Evolutionary conservation across 2,888 invertebrate species (phyloP).

Genomic region (Chaetogeoica ovagalla): DNA sequence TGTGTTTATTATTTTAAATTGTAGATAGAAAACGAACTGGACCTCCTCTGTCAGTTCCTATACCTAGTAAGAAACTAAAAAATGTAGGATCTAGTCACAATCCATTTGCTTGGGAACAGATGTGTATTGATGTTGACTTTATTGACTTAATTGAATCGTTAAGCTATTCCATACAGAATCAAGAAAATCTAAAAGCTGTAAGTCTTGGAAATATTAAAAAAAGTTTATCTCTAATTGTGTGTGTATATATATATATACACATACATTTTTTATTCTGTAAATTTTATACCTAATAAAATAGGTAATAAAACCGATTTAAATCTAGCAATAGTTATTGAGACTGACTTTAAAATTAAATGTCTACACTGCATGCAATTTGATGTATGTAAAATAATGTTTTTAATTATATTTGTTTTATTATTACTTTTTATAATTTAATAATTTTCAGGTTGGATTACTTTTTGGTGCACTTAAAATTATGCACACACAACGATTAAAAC

Average conservation of each 20-base stretch:
- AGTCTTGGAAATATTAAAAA: slow-evolving; percentile 55
- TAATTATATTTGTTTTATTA: neutral
- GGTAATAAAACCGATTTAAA: too few species aligned
- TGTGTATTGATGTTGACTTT: slow-evolving; percentile 79
- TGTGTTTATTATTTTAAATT: slow-evolving; percentile 39
- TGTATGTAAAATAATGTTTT: neutral
- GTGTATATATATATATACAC: too few species aligned
- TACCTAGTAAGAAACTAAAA: slow-evolving; percentile 55
- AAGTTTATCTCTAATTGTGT: neutral
- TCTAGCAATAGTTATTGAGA: too few species aligned
- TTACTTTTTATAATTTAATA: neutral
- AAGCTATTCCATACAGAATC: slow-evolving; percentile 74
- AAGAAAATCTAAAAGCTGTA: slow-evolving; percentile 78
- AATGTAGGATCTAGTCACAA: slow-evolving; percentile 53
- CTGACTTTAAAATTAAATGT: too few species aligned
- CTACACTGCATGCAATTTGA: too few species aligned
- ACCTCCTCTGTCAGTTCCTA: slow-evolving; percentile 49
- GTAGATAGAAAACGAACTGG: slow-evolving; percentile 54
- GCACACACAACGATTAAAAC: slow-evolving; percentile 77
- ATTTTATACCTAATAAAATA: too few species aligned
- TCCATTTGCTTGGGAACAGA: slow-evolving; percentile 70
- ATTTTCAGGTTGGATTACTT: slow-evolving; percentile 69
- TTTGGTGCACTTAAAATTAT: slow-evolving; percentile 85
- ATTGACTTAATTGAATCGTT: slow-evolving; percentile 76
- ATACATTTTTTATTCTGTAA: too few species aligned